A percentile compares a stretch with the other conserved stretches of the same genome.
Evolutionary conservation across 1,140 invertebrate genomes (phyloP).

Genomic region (Hyposmocoma kahamanoa): DNA sequence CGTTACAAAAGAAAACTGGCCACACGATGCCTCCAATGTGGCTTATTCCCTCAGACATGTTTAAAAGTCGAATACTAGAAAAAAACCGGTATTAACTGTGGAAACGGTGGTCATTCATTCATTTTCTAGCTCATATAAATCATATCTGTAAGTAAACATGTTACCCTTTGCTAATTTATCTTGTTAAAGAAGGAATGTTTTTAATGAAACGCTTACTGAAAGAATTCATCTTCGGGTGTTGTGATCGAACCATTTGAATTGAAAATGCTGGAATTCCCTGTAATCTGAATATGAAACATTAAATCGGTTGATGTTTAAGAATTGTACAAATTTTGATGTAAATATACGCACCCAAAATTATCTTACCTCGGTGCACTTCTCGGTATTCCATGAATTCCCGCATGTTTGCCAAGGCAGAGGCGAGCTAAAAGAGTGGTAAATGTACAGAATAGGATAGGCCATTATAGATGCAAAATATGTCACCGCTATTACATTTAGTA

Average conservation of each 20-base stretch:
- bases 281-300: slow-evolving; percentile 36
- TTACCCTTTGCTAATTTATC: too few species aligned
- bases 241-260: slow-evolving; percentile 53
- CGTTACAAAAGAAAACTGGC: slow-evolving; percentile 80
- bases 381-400: slow-evolving; percentile 91
- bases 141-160: background rate
- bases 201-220: slow-evolving; percentile 79
- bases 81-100: background rate
- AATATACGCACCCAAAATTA: too few species aligned
- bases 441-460: slow-evolving; percentile 92
- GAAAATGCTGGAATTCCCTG: slow-evolving; percentile 37
- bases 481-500: slow-evolving; percentile 92
- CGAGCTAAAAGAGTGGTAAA: slow-evolving; percentile 78
- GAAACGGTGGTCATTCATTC: background rate
- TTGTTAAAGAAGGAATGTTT: too few species aligned
- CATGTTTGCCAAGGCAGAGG: slow-evolving; percentile 92
- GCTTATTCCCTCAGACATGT: slow-evolving; percentile 78
- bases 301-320: background rate
- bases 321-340: background rate
- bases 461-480: slow-evolving; percentile 97
- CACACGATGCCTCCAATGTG: slow-evolving; percentile 82
- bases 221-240: slow-evolving; percentile 89
- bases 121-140: background rate
- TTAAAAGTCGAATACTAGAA: slow-evolving; percentile 79
- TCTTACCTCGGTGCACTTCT: slow-evolving; percentile 77